Conservation (phyloP, 2,797 vertebrate species). For the Amphiprion clarkii region DNA sequence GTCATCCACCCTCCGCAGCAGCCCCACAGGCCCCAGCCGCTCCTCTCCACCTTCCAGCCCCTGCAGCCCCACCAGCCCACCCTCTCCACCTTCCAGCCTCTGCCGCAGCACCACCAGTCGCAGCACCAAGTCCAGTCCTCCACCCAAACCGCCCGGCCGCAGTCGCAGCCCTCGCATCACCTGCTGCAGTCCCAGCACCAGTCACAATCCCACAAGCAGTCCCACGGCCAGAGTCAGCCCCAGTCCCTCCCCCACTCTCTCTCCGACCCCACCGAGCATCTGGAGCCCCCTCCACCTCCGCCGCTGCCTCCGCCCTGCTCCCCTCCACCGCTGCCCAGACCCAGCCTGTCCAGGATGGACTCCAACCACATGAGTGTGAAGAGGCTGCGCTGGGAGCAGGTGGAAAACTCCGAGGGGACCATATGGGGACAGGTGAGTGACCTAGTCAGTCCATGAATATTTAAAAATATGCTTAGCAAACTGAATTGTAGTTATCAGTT, state of each 20-base stretch:
- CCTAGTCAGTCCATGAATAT: too few species aligned
- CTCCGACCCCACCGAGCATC: constrained; percentile 75
- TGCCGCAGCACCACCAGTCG: constrained; percentile 71
- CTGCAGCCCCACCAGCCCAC: constrained; percentile 79
- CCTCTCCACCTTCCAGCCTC: constrained; percentile 81
- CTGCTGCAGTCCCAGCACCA: constrained; percentile 71
- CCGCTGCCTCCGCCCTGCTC: constrained; percentile 83
- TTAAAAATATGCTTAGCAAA: too few species aligned
- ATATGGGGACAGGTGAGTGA: constrained; percentile 96
- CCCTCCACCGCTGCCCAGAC: constrained; percentile 86
- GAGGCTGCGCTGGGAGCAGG: constrained; percentile 98
- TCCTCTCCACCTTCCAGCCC: constrained; percentile 84
- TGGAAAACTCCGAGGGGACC: constrained; percentile 98
- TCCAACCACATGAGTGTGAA: constrained; percentile 99
- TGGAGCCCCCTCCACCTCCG: constrained; percentile 82
- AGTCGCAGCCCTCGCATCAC: constrained; percentile 82
- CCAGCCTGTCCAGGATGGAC: constrained; percentile 88
- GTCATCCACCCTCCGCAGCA: constrained; percentile 85
- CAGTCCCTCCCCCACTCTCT: constrained; percentile 79
- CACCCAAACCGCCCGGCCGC: constrained; percentile 78
- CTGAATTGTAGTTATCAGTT: too few species aligned
- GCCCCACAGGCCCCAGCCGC: constrained; percentile 79
- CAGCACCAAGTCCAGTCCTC: constrained; percentile 76
- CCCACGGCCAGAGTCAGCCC: constrained; percentile 70
- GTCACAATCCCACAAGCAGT: constrained; percentile 66